A percentile compares a stretch with the other conserved stretches of the same genome.
These are phyloP conservation scores for Corythornis cristatus DNA, from an alignment of 2,113 vertebrate genomes.

Conservation along the genomic window DNA sequence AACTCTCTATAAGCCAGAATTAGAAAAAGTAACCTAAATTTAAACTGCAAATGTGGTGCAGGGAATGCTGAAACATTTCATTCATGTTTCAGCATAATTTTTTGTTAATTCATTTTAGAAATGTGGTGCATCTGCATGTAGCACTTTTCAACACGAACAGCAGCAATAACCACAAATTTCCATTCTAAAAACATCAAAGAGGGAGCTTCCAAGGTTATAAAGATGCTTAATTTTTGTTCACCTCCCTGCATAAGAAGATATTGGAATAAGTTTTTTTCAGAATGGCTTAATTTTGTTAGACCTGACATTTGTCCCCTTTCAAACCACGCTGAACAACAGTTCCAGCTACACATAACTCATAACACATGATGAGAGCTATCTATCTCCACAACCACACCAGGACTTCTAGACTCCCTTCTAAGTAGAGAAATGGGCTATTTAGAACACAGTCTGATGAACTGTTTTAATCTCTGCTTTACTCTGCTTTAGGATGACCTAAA, in stretches of 20 bases:
- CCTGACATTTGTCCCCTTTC: slow-evolving; percentile 1
- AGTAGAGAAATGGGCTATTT: not conserved
- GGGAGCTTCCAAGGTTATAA: not conserved
- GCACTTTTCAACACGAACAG: slow-evolving; percentile 24
- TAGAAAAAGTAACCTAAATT: not conserved
- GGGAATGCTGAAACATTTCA: not conserved
- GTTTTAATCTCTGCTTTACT: not conserved
- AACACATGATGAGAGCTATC: not conserved
- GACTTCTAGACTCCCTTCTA: not conserved
- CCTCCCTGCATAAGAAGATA: not conserved
- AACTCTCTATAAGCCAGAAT: not conserved
- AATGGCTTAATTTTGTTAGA: slow-evolving; percentile 10
- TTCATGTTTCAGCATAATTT: slow-evolving; percentile 26
- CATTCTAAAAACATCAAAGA: not conserved
- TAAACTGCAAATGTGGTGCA: not conserved
- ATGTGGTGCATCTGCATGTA: not conserved
- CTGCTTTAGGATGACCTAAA: not conserved
- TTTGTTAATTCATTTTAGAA: slow-evolving; percentile 4
- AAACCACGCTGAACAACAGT: not conserved
- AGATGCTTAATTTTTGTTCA: not conserved
- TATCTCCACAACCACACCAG: not conserved
- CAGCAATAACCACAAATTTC: not conserved
- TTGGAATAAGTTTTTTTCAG: not conserved
- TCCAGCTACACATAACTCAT: not conserved
- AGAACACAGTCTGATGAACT: not conserved